Evolutionary conservation across 1,140 invertebrate genomes (phyloP).

Genomic region (Hypsibius dujardini): DNA sequence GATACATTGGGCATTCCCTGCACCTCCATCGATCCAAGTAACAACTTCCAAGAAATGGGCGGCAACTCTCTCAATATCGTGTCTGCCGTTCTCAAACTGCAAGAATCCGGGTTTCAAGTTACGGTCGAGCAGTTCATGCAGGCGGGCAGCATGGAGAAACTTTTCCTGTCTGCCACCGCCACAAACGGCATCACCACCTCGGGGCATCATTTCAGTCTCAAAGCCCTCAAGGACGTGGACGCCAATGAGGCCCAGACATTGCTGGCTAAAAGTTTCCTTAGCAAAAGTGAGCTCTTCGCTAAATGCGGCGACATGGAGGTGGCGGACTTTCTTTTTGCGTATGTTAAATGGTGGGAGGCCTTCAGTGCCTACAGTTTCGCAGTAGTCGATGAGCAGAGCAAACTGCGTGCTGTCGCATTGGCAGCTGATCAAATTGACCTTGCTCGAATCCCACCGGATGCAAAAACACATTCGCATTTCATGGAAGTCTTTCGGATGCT

Average conservation of each 20-base stretch:
- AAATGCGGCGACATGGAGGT: background rate
- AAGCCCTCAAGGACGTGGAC: background rate
- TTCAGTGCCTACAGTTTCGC: background rate
- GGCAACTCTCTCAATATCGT: background rate
- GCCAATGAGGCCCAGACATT: background rate
- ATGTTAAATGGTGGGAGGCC: background rate
- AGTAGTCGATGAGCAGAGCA: background rate
- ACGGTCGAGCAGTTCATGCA: background rate
- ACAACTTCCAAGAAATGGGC: background rate
- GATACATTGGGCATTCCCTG: background rate
- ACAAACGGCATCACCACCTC: background rate
- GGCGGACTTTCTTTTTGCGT: background rate
- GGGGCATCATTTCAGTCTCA: background rate
- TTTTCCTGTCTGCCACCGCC: background rate
- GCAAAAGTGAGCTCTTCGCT: background rate
- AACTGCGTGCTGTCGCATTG: background rate
- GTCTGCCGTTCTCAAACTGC: constrained; percentile 2
- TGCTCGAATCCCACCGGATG: background rate
- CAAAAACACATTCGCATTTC: background rate
- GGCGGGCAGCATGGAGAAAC: background rate
- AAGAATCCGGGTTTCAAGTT: background rate
- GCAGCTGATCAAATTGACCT: background rate
- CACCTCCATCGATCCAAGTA: background rate
- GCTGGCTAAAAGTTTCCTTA: background rate
- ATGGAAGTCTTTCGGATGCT: background rate